Conservation (phyloP, 2,888 invertebrate species). For the Apodemia zela region DNA sequence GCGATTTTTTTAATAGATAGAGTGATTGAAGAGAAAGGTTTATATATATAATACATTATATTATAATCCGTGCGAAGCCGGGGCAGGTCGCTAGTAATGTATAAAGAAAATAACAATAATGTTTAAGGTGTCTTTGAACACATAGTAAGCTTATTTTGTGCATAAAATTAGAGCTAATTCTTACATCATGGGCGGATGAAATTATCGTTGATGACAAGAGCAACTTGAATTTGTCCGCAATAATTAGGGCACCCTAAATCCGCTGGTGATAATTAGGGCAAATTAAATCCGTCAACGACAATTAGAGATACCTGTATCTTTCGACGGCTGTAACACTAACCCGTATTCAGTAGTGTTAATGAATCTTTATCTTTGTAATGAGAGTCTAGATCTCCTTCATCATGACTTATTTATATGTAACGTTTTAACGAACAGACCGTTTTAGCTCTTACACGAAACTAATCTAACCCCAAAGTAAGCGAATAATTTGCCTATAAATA, state of each 20-base stretch:
- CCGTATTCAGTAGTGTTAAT: neutral
- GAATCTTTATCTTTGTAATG: neutral
- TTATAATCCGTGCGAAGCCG: no score
- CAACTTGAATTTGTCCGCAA: neutral
- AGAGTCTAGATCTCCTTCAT: neutral
- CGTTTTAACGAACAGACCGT: neutral
- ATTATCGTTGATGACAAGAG: neutral
- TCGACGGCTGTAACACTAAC: neutral
- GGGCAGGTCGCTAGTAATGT: no score
- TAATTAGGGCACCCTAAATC: neutral
- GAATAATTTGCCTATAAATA: no score
- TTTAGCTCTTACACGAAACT: neutral
- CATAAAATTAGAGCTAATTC: no score
- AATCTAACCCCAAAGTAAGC: no score
- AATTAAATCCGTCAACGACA: neutral
- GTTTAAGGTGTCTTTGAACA: no score
- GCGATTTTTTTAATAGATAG: no score
- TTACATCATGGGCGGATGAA: no score
- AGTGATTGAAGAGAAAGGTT: no score
- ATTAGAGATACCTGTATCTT: neutral
- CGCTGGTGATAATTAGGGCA: neutral
- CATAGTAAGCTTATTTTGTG: no score
- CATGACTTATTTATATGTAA: neutral
- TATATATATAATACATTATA: no score
- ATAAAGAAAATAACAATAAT: no score